A percentile compares a stretch with the other conserved stretches of the same genome.
phyloP scores from a whole-genome alignment of 2,113 vertebrate genomes.

The Syngnathoides biaculeatus region DNA sequence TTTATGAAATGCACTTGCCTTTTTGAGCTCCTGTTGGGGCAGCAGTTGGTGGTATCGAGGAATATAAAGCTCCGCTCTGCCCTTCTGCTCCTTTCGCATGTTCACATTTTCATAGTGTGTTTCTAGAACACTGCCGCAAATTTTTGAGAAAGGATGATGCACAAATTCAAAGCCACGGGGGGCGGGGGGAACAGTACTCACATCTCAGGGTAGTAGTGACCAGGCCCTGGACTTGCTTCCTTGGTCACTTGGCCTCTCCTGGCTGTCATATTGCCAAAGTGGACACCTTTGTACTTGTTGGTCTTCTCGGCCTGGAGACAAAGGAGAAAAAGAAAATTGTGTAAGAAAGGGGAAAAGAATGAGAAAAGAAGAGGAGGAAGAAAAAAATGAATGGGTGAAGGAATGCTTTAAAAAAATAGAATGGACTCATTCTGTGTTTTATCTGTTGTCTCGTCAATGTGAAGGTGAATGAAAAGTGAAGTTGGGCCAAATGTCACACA shows the following conservation, averaged over 20 bases:
- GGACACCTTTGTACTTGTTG: slow-evolving; percentile 74
- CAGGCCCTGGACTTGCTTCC: slow-evolving; percentile 64
- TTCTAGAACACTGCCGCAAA: slow-evolving; percentile 57
- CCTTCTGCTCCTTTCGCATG: slow-evolving; percentile 67
- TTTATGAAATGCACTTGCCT: slow-evolving; percentile 49
- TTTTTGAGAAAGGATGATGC: background rate
- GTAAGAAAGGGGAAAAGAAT: slow-evolving; percentile 1
- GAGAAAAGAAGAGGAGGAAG: slow-evolving; percentile 3
- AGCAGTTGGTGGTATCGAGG: slow-evolving; percentile 72
- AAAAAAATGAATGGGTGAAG: slow-evolving; percentile 16
- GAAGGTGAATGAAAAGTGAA: slow-evolving; percentile 40
- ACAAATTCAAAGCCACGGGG: background rate
- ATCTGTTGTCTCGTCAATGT: slow-evolving; percentile 25
- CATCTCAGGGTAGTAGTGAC: slow-evolving; percentile 67
- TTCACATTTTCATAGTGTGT: slow-evolving; percentile 75
- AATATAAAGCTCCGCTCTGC: slow-evolving; percentile 59
- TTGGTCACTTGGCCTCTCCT: slow-evolving; percentile 47
- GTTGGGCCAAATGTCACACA: slow-evolving; percentile 44
- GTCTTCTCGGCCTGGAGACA: slow-evolving; percentile 49
- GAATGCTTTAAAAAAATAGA: slow-evolving; percentile 5
- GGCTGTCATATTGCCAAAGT: slow-evolving; percentile 71
- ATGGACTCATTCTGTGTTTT: slow-evolving; percentile 23
- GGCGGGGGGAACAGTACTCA: too few relatives aligned
- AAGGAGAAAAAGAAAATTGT: background rate
- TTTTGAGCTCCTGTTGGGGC: slow-evolving; percentile 72